Evolutionary conservation across 2,888 invertebrate species (phyloP), one percentile per base, ranked within the genome.

Genomic region (Drosophila melanosoma): DNA sequence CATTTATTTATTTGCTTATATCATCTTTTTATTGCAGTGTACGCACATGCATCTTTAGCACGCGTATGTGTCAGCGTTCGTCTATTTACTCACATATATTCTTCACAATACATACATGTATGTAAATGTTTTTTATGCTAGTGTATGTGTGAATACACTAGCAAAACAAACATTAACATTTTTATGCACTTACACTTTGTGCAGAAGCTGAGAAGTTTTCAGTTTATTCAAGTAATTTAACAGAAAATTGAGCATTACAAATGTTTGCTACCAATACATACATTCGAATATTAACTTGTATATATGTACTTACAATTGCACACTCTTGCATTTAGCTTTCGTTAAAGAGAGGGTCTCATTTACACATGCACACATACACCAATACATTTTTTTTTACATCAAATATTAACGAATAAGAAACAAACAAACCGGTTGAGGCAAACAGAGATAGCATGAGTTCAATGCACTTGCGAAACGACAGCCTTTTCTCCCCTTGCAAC

Each of bases 401-500:
- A 23, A 20, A 20, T 20, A 45, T 15, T 59, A 57, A 36, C 62
- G 48, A 63, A 66, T 29, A 45, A 54, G 48, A 69, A 73, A 35
- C 64, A 54, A 72, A 65, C 35, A 66, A 81, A 56, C 66, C 49
- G 60, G 57, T 53, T 45, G 38, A 53, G 51, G 15, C 61, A 74
- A 74, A 78, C 53, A 81, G 66, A 78, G 73, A 78, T 60, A 56
- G 61, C 65, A 54, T 36, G 57, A 74, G 89, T 88, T 88, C 87
- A 89, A 69, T 83, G 89, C 61, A 78, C 89, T 70, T 68, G 58
- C 52, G 48, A 79, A 69, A 58, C 35, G 33, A 49, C 65, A 60
- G 64, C 40, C 49, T 66, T 29, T 29, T 29, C 36, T 60, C 42
- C 42, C 12, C 12, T 12, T 29, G 36, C 12, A n/a, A 26, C 23